These are phyloP conservation scores for Emberiza fucata DNA, from an alignment of 2,113 vertebrate species.

Conservation along the genomic window DNA sequence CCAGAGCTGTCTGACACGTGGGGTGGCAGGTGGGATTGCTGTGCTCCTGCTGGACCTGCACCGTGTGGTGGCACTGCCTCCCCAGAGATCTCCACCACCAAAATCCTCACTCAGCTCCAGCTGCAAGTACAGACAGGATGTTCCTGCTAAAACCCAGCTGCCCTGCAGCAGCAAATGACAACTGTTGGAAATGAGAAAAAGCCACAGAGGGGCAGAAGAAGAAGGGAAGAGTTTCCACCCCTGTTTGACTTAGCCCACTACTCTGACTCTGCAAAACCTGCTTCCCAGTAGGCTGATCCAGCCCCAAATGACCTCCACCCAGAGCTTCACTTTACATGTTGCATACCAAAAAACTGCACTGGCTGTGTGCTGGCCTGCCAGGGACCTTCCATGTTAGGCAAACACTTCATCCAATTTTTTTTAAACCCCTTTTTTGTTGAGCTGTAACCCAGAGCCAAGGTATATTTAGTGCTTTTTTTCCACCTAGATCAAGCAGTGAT, in stretches of 20 bases:
- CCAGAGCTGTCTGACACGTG: rapidly evolving
- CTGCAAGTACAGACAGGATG: rapidly evolving
- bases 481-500: neutral
- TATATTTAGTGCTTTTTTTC: neutral
- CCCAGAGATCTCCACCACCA: neutral
- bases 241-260: neutral
- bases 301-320: neutral
- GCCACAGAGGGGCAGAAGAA: neutral
- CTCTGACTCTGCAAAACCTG: neutral
- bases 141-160: neutral
- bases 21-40: neutral
- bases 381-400: neutral
- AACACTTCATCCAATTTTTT: rapidly evolving
- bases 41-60: neutral
- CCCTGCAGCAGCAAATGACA: neutral
- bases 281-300: neutral
- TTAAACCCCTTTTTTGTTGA: neutral
- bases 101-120: neutral
- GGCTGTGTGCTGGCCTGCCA: neutral
- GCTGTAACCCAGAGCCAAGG: neutral
- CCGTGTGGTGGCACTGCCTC: neutral
- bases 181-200: neutral
- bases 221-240: neutral
- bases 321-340: neutral
- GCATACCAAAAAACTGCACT: neutral